Percentiles rank a stretch among this genome's conserved stretches.
Conservation (phyloP, 2,113 vertebrate species). For the Triplophysa rosa region DNA sequence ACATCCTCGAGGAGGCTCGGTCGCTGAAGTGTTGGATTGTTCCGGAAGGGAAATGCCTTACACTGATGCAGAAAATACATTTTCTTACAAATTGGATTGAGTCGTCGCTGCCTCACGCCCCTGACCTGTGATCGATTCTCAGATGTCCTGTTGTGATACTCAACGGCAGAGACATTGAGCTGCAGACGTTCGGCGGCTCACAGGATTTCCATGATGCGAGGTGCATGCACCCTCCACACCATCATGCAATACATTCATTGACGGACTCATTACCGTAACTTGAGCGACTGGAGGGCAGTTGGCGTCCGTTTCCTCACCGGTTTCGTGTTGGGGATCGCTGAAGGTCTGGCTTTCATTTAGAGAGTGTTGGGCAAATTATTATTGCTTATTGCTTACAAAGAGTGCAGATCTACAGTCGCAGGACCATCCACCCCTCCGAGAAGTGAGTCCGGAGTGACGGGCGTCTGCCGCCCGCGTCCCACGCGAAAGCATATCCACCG, state of each 20-base stretch:
- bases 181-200: neutral
- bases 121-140: neutral
- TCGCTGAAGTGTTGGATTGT: conserved; percentile 80
- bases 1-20: conserved; percentile 88
- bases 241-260: conserved; percentile 82
- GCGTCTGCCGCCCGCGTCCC: conserved; percentile 58
- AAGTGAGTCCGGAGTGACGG: conserved; percentile 74
- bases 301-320: conserved; percentile 16
- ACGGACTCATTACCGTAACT: conserved; percentile 75
- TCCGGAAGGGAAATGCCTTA: conserved; percentile 26
- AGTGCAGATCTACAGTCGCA: conserved; percentile 88
- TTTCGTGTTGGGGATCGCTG: conserved; percentile 1
- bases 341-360: conserved; percentile 22
- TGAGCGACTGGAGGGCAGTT: conserved; percentile 59
- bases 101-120: neutral
- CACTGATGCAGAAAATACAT: neutral
- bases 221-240: conserved; percentile 84
- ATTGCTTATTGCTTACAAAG: conserved; percentile 90
- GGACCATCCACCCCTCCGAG: conserved; percentile 76
- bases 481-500: conserved; percentile 84
- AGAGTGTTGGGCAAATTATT: conserved; percentile 52
- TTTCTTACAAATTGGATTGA: neutral
- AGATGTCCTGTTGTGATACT: no score
- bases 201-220: conserved; percentile 79
- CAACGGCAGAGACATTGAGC: neutral